These are phyloP conservation scores for Drosophila yakuba DNA, from an alignment of 1,140 invertebrate genomes.

Conservation along the genomic window DNA sequence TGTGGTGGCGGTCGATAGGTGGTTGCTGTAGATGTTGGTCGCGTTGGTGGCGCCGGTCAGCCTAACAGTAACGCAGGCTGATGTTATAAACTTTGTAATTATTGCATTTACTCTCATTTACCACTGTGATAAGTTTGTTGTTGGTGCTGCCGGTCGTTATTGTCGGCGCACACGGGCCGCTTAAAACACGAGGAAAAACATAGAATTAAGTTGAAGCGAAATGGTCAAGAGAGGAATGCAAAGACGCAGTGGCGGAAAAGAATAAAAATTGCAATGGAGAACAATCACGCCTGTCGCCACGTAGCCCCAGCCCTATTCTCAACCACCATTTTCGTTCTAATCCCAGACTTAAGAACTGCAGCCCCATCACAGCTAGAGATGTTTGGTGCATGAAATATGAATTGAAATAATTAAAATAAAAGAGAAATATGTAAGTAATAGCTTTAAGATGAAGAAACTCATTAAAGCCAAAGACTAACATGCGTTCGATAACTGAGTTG, in stretches of 20 bases:
- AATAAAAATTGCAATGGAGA: constrained; percentile 69
- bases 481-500: too few species aligned
- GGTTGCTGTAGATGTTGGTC: constrained; percentile 39
- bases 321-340: neutral
- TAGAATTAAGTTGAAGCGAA: constrained; percentile 18
- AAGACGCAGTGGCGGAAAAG: constrained; percentile 32
- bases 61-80: constrained; percentile 39
- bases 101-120: constrained; percentile 82
- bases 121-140: constrained; percentile 46
- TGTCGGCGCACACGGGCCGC: constrained; percentile 69
- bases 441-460: neutral
- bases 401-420: neutral
- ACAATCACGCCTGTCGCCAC: constrained; percentile 78
- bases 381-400: neutral
- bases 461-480: neutral
- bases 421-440: too few species aligned
- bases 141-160: constrained; percentile 57
- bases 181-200: constrained; percentile 56
- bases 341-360: constrained; percentile 7
- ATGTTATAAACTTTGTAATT: constrained; percentile 81
- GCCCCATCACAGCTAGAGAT: constrained; percentile 10
- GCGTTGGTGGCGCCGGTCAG: constrained; percentile 51
- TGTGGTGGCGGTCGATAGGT: constrained; percentile 63
- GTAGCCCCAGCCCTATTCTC: constrained; percentile 25
- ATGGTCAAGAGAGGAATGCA: neutral